These are phyloP conservation scores for Clivina fossor DNA, from an alignment of 2,888 invertebrate species.

Conservation along the genomic window DNA sequence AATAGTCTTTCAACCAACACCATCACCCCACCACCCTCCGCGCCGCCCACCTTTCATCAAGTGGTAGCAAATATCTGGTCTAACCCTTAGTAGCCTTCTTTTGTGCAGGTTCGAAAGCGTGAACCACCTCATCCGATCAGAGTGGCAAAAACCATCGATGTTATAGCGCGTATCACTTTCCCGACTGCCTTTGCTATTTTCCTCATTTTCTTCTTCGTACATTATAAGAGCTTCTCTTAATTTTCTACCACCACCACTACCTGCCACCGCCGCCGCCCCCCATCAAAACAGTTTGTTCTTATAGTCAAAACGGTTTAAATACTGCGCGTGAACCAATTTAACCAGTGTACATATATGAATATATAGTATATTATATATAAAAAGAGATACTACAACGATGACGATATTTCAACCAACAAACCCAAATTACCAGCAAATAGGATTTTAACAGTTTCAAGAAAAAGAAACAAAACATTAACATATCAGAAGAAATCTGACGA, in stretches of 20 bases:
- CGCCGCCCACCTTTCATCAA: too few relatives aligned
- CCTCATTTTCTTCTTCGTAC: slow-evolving; percentile 93
- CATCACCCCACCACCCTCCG: too few relatives aligned
- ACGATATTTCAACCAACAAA: too few relatives aligned
- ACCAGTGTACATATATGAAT: slow-evolving; percentile 12
- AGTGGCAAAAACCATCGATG: slow-evolving; percentile 93
- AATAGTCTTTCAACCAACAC: too few relatives aligned
- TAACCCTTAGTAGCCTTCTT: slow-evolving; percentile 66
- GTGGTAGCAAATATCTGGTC: too few relatives aligned
- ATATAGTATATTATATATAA: too few relatives aligned
- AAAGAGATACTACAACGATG: too few relatives aligned
- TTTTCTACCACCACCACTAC: background rate
- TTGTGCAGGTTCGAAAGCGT: slow-evolving; percentile 86
- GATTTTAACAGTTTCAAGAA: too few relatives aligned
- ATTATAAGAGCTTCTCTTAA: slow-evolving; percentile 85
- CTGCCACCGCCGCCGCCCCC: background rate
- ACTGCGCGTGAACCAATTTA: background rate
- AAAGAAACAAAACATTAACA: slow-evolving; percentile 13
- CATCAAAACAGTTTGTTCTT: background rate
- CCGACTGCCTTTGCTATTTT: slow-evolving; percentile 91
- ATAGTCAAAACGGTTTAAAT: background rate
- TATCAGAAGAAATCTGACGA: slow-evolving; percentile 13
- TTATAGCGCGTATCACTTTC: slow-evolving; percentile 91
- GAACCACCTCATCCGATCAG: slow-evolving; percentile 90
- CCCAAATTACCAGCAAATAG: too few relatives aligned